Base-by-base conservation (phyloP, 2,113 vertebrate genomes). In the Stigmatopora argus region DNA sequence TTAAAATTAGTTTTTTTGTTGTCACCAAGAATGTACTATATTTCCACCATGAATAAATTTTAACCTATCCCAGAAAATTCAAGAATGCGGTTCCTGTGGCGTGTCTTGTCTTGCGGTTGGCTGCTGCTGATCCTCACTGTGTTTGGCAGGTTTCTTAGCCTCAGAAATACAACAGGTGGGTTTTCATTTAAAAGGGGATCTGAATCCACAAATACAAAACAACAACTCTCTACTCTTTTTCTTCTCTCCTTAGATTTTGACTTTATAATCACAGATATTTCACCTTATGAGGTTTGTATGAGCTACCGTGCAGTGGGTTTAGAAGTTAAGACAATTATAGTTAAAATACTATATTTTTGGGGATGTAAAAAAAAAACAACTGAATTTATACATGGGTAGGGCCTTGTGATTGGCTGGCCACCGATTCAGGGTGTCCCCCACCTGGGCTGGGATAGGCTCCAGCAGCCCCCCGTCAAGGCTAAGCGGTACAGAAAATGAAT, bases 81-180 rank as follows among this genome's bases (percentile, higher is more conserved):
- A 91, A 94, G 87, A 87, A 99, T 99, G 97, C 94, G 94, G 89
- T 95, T 94, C 81, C 94, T 92, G 88, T 98, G 94, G 95, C 93
- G 97, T 81, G 92, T 96, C 73, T 93, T 94, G 68, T 94, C 91
- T 51, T 98, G 95, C 84, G 95, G 95, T 81, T 99, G 95, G 95
- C 93, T 96, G 82, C 89, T 99, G 83, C 93, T 98, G 87, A 93
- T 98, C 89, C 94, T 99, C 70, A 93, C 96, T 92, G 94, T 97
- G 67, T 91, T 93, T 78, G 96, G 93, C 92, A 97, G 93, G 81
- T 95, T 95, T 83, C 94, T 97, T 88, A 94, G 87, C 86, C 92
- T 94, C 85, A 94, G 92, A 87, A 90, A 91, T 59, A 84, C 90
- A 0, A 93, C 94, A 47, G 94, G 95, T 98, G 86, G 79, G 91